A percentile compares a stretch with the other conserved stretches of the same genome.
phyloP scores from a whole-genome alignment of 1,140 invertebrate genomes.

The Mercenaria mercenaria region DNA sequence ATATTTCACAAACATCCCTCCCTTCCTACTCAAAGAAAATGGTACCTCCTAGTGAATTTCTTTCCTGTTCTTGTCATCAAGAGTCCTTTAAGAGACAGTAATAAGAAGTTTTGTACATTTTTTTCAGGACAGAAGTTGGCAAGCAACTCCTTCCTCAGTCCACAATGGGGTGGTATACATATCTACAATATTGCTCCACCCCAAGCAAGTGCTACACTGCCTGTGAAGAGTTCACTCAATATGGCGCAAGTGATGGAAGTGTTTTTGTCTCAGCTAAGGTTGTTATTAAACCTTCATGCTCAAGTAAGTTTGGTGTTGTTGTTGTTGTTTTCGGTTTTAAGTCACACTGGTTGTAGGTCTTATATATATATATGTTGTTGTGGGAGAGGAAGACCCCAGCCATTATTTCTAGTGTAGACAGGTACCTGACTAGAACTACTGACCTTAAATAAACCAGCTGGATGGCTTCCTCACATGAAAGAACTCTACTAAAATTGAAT shows the following conservation, averaged over 20 bases:
- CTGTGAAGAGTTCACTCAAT: constrained; percentile 88
- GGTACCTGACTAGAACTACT: no score
- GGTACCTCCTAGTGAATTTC: no score
- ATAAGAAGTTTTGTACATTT: constrained; percentile 68
- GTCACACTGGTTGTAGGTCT: no score
- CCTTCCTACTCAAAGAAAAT: no score
- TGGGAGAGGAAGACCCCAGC: neutral
- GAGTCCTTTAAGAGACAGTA: no score
- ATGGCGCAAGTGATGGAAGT: constrained; percentile 90
- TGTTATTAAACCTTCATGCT: constrained; percentile 92
- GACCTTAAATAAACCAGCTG: no score
- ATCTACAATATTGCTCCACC: constrained; percentile 85
- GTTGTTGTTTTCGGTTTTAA: neutral
- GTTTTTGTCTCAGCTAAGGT: constrained; percentile 92
- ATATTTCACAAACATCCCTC: no score
- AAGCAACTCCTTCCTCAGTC: constrained; percentile 93
- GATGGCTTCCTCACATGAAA: no score
- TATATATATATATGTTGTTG: no score
- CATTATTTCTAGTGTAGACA: no score
- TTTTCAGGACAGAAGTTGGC: constrained; percentile 70
- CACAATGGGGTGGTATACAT: constrained; percentile 94
- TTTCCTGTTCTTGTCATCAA: no score
- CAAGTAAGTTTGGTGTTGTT: constrained; percentile 87
- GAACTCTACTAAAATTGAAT: no score
- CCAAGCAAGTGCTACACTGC: constrained; percentile 85